Evolutionary conservation across 2,113 vertebrate species (phyloP).

Genomic region (Coracopsis vasa): DNA sequence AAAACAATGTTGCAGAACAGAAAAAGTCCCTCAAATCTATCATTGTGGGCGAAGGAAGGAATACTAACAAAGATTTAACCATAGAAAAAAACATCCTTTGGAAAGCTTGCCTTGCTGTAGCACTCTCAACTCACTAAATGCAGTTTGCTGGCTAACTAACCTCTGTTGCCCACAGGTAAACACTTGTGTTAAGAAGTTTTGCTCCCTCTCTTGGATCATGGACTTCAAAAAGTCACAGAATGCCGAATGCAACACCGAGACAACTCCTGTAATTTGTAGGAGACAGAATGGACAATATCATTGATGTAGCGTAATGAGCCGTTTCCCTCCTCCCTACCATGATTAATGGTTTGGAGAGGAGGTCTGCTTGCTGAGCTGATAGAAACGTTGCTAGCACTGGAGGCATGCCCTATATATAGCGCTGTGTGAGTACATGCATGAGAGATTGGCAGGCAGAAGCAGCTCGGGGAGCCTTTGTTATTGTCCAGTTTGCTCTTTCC

Average conservation of each 20-base stretch:
- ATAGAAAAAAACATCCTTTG: not conserved
- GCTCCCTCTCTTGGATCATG: not conserved
- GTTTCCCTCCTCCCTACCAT: not conserved
- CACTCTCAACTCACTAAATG: not conserved
- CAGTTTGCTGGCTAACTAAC: not conserved
- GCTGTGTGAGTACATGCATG: not conserved
- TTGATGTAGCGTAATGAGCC: not conserved
- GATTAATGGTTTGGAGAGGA: constrained; percentile 27
- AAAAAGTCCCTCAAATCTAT: not conserved
- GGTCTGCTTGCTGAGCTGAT: not conserved
- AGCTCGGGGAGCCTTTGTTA: not conserved
- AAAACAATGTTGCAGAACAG: not conserved
- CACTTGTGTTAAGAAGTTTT: not conserved
- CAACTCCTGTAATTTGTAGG: not conserved
- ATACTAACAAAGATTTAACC: not conserved
- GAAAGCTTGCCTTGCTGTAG: not conserved
- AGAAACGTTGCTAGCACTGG: not conserved
- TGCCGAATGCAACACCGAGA: not conserved
- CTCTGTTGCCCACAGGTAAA: not conserved
- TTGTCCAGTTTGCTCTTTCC: constrained; percentile 14
- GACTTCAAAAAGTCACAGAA: not conserved
- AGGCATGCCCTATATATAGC: not conserved
- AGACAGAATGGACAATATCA: not conserved
- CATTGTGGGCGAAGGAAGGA: not conserved
- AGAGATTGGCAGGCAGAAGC: constrained; percentile 12